Evolutionary conservation across 1,140 invertebrate species (phyloP).

Genomic region (Lineus longissimus): DNA sequence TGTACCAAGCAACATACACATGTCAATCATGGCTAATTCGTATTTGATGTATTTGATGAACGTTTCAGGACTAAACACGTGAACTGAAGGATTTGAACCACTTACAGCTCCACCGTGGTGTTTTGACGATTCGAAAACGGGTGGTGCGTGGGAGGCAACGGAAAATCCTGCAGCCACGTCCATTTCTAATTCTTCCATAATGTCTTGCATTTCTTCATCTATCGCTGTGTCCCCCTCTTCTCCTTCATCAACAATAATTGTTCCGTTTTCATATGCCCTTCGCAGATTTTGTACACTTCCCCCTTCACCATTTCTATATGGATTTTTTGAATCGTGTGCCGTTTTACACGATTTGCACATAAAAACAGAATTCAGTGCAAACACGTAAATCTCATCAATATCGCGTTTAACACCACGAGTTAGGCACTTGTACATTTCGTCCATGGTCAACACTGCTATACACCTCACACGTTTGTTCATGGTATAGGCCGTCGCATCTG

Average conservation of each 20-base stretch:
- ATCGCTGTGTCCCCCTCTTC: too few relatives aligned
- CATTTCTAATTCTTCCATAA: conserved; percentile 1
- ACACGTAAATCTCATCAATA: neutral
- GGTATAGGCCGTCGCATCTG: neutral
- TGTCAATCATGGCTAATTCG: neutral
- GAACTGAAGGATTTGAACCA: neutral
- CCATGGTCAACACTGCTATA: neutral
- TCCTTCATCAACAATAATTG: neutral
- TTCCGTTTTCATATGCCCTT: too few relatives aligned
- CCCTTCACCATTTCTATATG: neutral
- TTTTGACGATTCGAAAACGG: too few relatives aligned
- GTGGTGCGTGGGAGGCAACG: neutral
- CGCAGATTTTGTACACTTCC: too few relatives aligned
- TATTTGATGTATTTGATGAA: conserved; percentile 1
- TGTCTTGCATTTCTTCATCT: neutral
- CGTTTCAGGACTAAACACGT: neutral
- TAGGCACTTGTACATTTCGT: neutral
- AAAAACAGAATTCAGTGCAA: neutral
- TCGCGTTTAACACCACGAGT: neutral
- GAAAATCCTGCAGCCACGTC: neutral
- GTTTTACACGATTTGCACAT: neutral
- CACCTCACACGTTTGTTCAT: neutral
- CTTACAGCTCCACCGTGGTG: too few relatives aligned
- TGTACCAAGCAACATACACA: neutral
- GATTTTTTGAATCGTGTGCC: neutral